Conservation (phyloP, 1,140 invertebrate species). For the Leguminivora glycinivorella region DNA sequence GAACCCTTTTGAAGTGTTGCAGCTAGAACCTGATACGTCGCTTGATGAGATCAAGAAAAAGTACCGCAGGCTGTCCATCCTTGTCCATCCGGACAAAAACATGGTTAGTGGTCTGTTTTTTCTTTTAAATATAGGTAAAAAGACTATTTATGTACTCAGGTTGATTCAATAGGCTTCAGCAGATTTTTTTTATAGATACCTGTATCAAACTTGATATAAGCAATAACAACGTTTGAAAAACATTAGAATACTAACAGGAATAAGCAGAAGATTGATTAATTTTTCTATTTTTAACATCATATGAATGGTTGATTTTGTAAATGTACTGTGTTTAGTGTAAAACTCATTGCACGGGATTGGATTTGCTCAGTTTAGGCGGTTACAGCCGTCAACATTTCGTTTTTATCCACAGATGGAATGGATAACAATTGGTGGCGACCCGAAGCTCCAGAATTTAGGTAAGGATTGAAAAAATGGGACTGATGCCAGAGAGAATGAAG, state of each 20-base stretch:
- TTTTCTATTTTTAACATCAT: background rate
- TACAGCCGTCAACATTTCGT: slow-evolving; percentile 74
- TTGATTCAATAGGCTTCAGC: slow-evolving; percentile 8
- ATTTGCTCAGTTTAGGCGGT: slow-evolving; percentile 62
- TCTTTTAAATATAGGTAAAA: background rate
- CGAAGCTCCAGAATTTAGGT: slow-evolving; percentile 55
- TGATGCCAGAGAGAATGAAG: slow-evolving; percentile 12
- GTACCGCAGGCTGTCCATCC: slow-evolving; percentile 96
- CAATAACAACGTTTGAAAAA: background rate
- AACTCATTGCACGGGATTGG: slow-evolving; percentile 22
- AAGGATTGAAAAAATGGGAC: slow-evolving; percentile 46
- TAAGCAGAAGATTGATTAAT: background rate
- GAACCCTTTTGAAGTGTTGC: slow-evolving; percentile 97
- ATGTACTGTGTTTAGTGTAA: slow-evolving; percentile 17
- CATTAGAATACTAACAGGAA: background rate
- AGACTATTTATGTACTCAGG: background rate
- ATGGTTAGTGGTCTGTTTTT: slow-evolving; percentile 57
- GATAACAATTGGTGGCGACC: slow-evolving; percentile 48
- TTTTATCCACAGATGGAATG: slow-evolving; percentile 75
- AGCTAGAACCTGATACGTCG: slow-evolving; percentile 93
- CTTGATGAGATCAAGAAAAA: slow-evolving; percentile 98
- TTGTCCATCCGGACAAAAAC: slow-evolving; percentile 99
- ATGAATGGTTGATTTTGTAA: slow-evolving; percentile 20
- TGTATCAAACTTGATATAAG: background rate
- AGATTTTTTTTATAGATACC: background rate